Evolutionary conservation across 1,140 invertebrate genomes (phyloP).

Genomic region (Aricia agestis): DNA sequence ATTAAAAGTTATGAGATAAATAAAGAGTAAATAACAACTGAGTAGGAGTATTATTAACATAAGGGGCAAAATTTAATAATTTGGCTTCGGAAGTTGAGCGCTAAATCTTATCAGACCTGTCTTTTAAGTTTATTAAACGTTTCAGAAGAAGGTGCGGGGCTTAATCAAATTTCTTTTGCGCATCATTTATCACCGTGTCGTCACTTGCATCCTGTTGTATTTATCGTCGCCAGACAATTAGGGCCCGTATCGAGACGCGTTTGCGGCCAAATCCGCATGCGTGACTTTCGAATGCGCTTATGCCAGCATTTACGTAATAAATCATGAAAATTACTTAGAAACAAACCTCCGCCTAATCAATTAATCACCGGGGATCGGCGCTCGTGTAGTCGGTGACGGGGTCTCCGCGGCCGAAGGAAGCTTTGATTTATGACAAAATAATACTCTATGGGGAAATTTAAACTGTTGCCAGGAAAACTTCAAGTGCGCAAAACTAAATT

Average conservation of each 20-base stretch:
- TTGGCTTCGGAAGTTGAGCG: not conserved
- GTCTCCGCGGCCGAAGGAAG: conserved; percentile 47
- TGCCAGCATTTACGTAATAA: conserved; percentile 46
- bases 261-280: conserved; percentile 32
- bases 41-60: not conserved
- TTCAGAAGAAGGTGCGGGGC: not conserved
- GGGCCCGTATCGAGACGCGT: conserved; percentile 31
- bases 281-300: conserved; percentile 36
- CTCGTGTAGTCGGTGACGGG: conserved; percentile 55
- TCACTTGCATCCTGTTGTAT: conserved; percentile 41
- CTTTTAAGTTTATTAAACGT: not conserved
- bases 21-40: not conserved
- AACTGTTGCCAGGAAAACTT: conserved; percentile 33
- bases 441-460: conserved; percentile 58
- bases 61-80: conserved; percentile 1
- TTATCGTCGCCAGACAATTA: conserved; percentile 33
- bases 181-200: conserved; percentile 35
- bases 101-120: not conserved
- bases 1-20: not conserved
- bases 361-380: conserved; percentile 67
- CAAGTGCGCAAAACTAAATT: conserved; percentile 19
- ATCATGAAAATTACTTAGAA: conserved; percentile 67
- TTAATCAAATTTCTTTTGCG: conserved; percentile 28
- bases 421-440: conserved; percentile 71
- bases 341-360: conserved; percentile 65